phyloP scores from a whole-genome alignment of 2,888 invertebrate species.

The Escarpia spicata region DNA sequence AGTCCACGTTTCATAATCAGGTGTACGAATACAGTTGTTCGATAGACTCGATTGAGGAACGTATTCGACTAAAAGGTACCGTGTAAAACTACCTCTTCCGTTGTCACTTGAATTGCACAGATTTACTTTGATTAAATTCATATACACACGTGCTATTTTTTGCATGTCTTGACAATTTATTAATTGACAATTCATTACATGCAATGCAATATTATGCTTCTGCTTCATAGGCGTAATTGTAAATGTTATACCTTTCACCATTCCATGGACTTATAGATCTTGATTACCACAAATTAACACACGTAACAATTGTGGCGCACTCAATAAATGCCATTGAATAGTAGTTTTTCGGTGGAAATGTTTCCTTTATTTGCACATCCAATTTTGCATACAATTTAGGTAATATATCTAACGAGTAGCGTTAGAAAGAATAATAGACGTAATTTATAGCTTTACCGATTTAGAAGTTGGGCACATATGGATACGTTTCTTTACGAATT shows the following conservation, averaged over 20 bases:
- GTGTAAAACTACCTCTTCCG: background rate
- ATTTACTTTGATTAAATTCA: background rate
- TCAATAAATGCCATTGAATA: background rate
- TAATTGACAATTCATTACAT: background rate
- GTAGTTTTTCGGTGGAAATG: background rate
- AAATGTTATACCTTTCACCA: background rate
- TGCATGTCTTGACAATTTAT: background rate
- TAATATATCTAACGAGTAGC: background rate
- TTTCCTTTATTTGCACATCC: background rate
- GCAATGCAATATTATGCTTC: background rate
- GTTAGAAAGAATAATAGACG: no score
- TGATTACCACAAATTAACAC: no score
- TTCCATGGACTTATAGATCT: no score
- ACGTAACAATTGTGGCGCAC: background rate
- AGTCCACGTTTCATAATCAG: conserved; percentile 28
- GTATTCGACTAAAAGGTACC: background rate
- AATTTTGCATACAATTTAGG: background rate
- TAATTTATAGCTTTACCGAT: no score
- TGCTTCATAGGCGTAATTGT: background rate
- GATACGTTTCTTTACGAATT: background rate
- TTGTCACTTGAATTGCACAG: background rate
- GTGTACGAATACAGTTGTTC: conserved; percentile 31
- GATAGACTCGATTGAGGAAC: background rate
- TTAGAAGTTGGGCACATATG: background rate
- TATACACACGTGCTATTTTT: background rate